These are phyloP conservation scores for Anguilla anguilla DNA, from an alignment of 2,797 vertebrate genomes.

Conservation along the genomic window DNA sequence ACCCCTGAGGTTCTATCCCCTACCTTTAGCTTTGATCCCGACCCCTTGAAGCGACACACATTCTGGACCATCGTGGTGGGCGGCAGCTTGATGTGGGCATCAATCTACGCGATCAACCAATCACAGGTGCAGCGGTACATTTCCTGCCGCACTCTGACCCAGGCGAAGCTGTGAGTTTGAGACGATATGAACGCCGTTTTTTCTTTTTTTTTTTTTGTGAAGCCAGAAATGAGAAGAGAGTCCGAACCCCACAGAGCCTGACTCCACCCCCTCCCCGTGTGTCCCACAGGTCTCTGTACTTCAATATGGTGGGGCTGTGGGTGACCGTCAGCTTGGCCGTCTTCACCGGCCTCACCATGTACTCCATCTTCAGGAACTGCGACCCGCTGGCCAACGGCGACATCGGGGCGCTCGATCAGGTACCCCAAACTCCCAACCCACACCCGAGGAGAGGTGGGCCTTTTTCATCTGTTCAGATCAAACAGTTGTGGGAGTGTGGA, in stretches of 20 bases:
- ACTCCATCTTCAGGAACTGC: conserved; percentile 77
- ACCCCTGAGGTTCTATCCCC: no score
- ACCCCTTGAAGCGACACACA: conserved; percentile 76
- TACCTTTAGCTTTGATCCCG: conserved; percentile 72
- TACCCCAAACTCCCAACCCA: conserved; percentile 38
- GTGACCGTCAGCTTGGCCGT: conserved; percentile 75
- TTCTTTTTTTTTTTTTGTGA: neutral
- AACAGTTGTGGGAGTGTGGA: neutral
- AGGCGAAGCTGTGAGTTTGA: conserved; percentile 77
- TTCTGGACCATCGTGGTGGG: conserved; percentile 78
- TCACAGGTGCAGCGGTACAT: conserved; percentile 83
- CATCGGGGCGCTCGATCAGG: conserved; percentile 68
- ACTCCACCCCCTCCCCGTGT: neutral
- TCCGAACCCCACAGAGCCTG: neutral
- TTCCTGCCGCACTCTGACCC: conserved; percentile 72
- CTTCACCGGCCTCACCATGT: conserved; percentile 77
- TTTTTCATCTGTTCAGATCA: neutral
- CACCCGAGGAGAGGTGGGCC: neutral
- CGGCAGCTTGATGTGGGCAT: conserved; percentile 77
- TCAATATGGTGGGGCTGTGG: conserved; percentile 77
- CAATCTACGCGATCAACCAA: conserved; percentile 80
- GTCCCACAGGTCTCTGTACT: conserved; percentile 71
- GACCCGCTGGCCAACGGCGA: conserved; percentile 72
- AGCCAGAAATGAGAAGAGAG: neutral
- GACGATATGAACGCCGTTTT: neutral